These are phyloP conservation scores for Platypus cylindrus DNA, from an alignment of 2,888 invertebrate genomes.

Conservation along the genomic window DNA sequence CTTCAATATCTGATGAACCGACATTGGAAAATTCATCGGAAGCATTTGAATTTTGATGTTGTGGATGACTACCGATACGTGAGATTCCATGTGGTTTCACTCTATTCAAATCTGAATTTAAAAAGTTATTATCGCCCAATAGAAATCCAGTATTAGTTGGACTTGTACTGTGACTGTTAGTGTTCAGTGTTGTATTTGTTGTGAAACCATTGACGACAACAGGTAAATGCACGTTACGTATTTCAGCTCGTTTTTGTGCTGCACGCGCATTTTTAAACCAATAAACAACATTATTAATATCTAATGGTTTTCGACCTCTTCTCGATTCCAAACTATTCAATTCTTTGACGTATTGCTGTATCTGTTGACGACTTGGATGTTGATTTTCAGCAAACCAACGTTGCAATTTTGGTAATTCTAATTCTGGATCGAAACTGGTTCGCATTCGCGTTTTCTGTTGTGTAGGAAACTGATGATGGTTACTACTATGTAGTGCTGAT, in stretches of 20 bases:
- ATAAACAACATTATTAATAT: conserved; percentile 91
- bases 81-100: no score
- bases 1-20: conserved; percentile 55
- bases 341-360: conserved; percentile 89
- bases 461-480: conserved; percentile 63
- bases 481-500: conserved; percentile 65
- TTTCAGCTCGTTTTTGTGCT: conserved; percentile 83
- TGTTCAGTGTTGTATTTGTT: no score
- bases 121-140: conserved; percentile 44
- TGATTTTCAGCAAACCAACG: conserved; percentile 96
- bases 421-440: conserved; percentile 92
- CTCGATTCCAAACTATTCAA: conserved; percentile 86
- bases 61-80: no score
- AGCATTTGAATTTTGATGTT: conserved; percentile 47
- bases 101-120: conserved; percentile 39
- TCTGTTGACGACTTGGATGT: conserved; percentile 92
- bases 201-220: conserved; percentile 52
- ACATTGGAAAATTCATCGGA: conserved; percentile 55
- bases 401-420: conserved; percentile 90
- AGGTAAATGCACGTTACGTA: conserved; percentile 50
- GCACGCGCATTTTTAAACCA: conserved; percentile 98
- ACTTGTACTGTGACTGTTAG: no score
- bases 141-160: conserved; percentile 50
- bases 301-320: conserved; percentile 82
- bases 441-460: conserved; percentile 92